Base-by-base conservation (phyloP, 2,888 invertebrate species). In the Eustalomyia histrio region DNA sequence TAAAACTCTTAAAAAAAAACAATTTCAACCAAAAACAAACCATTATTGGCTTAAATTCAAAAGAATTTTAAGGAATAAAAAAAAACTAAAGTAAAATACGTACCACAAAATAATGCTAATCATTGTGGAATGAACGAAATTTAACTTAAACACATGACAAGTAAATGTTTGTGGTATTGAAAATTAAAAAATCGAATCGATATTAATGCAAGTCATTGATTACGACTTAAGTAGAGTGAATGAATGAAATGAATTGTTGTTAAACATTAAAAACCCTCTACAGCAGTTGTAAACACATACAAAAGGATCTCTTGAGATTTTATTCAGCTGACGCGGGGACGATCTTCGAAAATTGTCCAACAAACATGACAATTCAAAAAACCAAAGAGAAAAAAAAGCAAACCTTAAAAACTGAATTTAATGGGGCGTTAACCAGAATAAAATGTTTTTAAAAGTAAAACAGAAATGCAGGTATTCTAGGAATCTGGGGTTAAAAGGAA, bases 231-330 rank as follows among this genome's bases (percentile, higher is more conserved):
- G 52, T 72, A 55, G 16, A 53, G 53, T 16, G 60, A 65, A 10
- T 69, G 71, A 60, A 60, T 72, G 58, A 52, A 72, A 16, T 69
- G 71, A 53, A 60, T 29, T 72, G 58, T 12, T 12, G 39, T n/a
- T n/a, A 39, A 72, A 47, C 43, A 47, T 74, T n/a, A n/a, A n/a
- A 39, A 60, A 68, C 14, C 12, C 14, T 39, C 12, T n/a, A n/a
- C n/a, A n/a, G n/a, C 39, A 39, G 39, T 39, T n/a, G 43, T n/a
- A 57, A 2, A 29, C 21, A 68, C 8, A 12, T 63, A 71, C 43
- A 73, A 78, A 80, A 81, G 81, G 81, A 81, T 81, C 81, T 81
- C 74, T 74, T 81, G 81, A 73, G 81, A 81, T 81, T 78, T 81
- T 74, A 67, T 78, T 81, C 81, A 81, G 81, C 81, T 81, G 81